Conservation (phyloP, 2,888 invertebrate species). For the Mimas tiliae region DNA sequence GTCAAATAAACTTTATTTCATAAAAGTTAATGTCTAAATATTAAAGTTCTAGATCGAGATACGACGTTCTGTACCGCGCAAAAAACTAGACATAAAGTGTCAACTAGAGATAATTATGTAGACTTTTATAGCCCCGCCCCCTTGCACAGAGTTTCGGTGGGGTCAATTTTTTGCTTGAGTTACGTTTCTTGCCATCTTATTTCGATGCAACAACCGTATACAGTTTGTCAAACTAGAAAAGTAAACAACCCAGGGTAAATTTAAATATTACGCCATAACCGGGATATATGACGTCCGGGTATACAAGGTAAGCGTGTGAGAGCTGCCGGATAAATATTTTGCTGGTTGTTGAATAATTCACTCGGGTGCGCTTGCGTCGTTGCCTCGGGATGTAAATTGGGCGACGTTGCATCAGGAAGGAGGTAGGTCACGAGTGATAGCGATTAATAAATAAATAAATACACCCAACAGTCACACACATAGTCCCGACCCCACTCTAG, state of each 20-base stretch:
- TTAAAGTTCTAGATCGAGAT: no score
- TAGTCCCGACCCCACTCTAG: no score
- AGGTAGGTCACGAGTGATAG: not conserved
- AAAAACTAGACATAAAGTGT: no score
- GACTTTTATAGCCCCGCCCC: no score
- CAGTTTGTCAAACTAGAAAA: not conserved
- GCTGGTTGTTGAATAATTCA: slow-evolving; percentile 24
- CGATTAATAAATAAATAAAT: not conserved
- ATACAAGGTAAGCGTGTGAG: slow-evolving; percentile 16
- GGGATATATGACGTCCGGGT: slow-evolving; percentile 13
- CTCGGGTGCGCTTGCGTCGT: slow-evolving; percentile 21
- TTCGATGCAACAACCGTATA: not conserved
- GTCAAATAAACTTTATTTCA: no score
- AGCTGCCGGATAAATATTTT: slow-evolving; percentile 22
- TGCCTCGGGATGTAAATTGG: slow-evolving; percentile 18
- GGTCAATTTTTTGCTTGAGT: no score
- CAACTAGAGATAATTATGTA: no score
- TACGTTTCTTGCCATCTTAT: no score
- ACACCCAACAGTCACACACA: no score
- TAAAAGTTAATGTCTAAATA: no score
- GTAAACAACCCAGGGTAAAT: not conserved
- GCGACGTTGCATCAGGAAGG: not conserved
- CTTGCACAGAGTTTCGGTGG: no score
- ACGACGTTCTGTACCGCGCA: no score
- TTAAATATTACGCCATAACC: slow-evolving; percentile 23